Evolutionary conservation across 2,888 invertebrate genomes (phyloP).

Genomic region (Drosophila kanekoi): DNA sequence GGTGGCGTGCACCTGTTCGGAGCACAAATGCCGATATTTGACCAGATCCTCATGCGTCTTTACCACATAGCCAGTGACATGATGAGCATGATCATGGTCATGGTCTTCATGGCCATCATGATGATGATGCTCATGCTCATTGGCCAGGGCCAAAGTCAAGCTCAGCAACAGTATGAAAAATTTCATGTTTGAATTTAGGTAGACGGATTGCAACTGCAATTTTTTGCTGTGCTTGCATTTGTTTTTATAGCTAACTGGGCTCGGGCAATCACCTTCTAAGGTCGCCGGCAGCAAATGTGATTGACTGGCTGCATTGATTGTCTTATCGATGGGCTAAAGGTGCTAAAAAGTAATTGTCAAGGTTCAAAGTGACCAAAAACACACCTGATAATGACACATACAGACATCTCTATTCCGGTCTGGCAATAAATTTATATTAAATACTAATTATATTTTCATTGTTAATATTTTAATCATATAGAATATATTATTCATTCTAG

Average conservation of each 20-base stretch:
- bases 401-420: too few relatives aligned
- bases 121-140: conserved; percentile 62
- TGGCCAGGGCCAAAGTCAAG: conserved; percentile 49
- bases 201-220: conserved; percentile 50
- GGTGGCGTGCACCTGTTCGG: conserved; percentile 67
- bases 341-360: conserved; percentile 13
- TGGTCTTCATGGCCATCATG: conserved; percentile 52
- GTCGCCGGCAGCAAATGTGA: conserved; percentile 33
- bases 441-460: not conserved
- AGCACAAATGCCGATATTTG: conserved; percentile 75
- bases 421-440: not conserved
- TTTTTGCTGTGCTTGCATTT: conserved; percentile 26
- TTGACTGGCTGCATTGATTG: conserved; percentile 47
- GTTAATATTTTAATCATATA: not conserved
- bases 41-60: conserved; percentile 82
- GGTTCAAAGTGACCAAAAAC: conserved; percentile 7
- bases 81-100: conserved; percentile 60
- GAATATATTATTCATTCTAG: not conserved
- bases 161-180: conserved; percentile 48
- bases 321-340: conserved; percentile 53
- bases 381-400: conserved; percentile 20
- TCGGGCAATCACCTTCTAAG: conserved; percentile 42
- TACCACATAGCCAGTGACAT: conserved; percentile 72
- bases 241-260: conserved; percentile 56
- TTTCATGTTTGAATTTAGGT: conserved; percentile 50